Base-by-base conservation (phyloP, 2,113 vertebrate species). In the Corvus moneduloides region DNA sequence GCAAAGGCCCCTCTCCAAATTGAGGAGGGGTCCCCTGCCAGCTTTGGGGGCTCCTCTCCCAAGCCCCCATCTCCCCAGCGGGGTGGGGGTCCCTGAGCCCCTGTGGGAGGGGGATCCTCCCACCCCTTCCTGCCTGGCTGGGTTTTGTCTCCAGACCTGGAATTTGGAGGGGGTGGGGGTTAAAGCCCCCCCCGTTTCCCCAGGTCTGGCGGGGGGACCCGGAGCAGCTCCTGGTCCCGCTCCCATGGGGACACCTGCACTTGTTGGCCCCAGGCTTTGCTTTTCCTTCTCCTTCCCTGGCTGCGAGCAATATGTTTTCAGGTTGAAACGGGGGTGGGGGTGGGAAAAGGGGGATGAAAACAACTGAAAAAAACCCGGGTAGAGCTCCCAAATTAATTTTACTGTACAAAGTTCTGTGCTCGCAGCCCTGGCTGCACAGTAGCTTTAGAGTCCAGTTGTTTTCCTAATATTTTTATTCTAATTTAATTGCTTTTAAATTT, bases 401-500 rank as follows among this genome's bases (percentile, higher is more conserved):
- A 68, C 96, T 97, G 94, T 96, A 89, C 64, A 73, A 91, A 94
- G 80, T 84, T 92, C 66, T 49, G 93, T 78, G 92, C 84, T 82
- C 23, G 15, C 87, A 26, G 76, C 95, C 83, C 82, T 35, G 69
- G 86, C 94, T 67, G 82, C 91, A 56, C 83, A 59, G 95, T 89
- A 94, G 96, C 96, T 76, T 90, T 84, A 87, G 91, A 94, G 91
- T 95, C 96, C 94, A 52, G 75, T 62, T 94, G 73, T 83, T 62
- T 79, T 94, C 80, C 96, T 96, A 97, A 96, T 98, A 97, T 98
- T 98, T 98, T 97, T 97, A 95, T 97, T 97, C 95, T 98, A 98
- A 98, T 98, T 98, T 98, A 98, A 98, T 97, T 98, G 97, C 96
- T 97, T 96, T 97, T 75, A 94, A 97, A 94, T 85, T 97, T 85